Conservation (phyloP, 2,113 vertebrate species). For the Morone saxatilis region DNA sequence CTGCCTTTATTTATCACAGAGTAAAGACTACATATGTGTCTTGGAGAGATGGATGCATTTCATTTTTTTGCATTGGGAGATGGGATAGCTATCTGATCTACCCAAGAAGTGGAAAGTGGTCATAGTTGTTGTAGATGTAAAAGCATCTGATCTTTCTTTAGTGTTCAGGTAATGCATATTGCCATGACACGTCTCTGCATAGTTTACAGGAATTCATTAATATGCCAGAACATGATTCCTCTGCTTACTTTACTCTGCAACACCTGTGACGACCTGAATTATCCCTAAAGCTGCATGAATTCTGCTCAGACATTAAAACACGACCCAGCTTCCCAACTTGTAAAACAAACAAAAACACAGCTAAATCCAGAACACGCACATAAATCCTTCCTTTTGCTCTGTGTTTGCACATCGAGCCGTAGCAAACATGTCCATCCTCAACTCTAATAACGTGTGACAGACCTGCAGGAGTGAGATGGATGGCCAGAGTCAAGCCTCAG, state of each 20-base stretch:
- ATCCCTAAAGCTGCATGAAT: not conserved
- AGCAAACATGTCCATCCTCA: not conserved
- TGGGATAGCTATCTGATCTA: too few species aligned
- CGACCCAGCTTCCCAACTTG: not conserved
- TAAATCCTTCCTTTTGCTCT: slow-evolving; percentile 11
- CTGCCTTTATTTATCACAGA: not conserved
- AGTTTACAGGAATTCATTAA: not conserved
- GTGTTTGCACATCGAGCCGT: slow-evolving; percentile 6
- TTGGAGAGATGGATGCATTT: not conserved
- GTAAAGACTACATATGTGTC: not conserved
- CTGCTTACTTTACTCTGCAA: not conserved
- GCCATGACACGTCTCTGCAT: not conserved
- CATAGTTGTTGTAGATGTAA: not conserved
- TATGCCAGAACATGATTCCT: not conserved
- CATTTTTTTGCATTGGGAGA: too few species aligned
- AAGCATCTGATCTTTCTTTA: not conserved
- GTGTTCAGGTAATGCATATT: not conserved
- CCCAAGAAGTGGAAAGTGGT: not conserved
- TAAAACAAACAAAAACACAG: not conserved
- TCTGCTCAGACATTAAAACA: not conserved
- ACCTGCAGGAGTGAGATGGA: not conserved
- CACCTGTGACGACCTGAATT: slow-evolving; percentile 2
- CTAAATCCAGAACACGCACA: slow-evolving; percentile 23
- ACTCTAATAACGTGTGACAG: not conserved
- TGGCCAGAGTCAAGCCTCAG: not conserved